Conservation (phyloP, 2,888 invertebrate genomes). For the Chymomyza amoena region DNA sequence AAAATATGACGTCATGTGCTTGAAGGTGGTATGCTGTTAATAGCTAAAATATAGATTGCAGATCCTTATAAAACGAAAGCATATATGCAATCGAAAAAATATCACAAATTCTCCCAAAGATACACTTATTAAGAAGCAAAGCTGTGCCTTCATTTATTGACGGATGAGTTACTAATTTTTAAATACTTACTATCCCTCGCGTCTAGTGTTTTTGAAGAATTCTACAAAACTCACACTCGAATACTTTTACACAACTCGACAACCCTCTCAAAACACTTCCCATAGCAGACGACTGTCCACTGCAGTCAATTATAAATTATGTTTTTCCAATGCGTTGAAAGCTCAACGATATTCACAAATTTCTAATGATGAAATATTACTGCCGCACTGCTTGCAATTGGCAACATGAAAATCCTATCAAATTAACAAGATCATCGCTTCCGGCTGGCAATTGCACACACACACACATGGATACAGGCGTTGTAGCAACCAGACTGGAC, state of each 20-base stretch:
- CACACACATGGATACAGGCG: background rate
- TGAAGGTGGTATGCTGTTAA: too few relatives aligned
- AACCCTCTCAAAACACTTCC: background rate
- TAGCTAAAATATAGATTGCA: too few relatives aligned
- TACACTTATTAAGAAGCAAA: too few relatives aligned
- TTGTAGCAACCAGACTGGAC: background rate
- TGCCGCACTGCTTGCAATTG: conserved; percentile 27
- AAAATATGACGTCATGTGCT: too few relatives aligned
- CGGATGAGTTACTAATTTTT: too few relatives aligned
- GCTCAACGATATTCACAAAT: conserved; percentile 54
- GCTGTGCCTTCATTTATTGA: too few relatives aligned
- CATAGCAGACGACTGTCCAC: background rate
- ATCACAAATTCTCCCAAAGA: too few relatives aligned
- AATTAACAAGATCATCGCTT: conserved; percentile 73
- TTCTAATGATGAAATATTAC: conserved; percentile 73
- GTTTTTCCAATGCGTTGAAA: conserved; percentile 68
- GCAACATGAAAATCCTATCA: conserved; percentile 61
- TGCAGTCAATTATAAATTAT: conserved; percentile 58
- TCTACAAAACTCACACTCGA: background rate
- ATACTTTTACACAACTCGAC: background rate
- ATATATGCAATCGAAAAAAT: too few relatives aligned
- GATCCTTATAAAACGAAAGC: too few relatives aligned
- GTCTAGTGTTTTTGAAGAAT: too few relatives aligned
- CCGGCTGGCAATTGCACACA: conserved; percentile 54
- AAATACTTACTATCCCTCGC: too few relatives aligned